Base-by-base conservation (phyloP, 53 echinoderm and acorn worm genomes). In the Antedon mediterranea region DNA sequence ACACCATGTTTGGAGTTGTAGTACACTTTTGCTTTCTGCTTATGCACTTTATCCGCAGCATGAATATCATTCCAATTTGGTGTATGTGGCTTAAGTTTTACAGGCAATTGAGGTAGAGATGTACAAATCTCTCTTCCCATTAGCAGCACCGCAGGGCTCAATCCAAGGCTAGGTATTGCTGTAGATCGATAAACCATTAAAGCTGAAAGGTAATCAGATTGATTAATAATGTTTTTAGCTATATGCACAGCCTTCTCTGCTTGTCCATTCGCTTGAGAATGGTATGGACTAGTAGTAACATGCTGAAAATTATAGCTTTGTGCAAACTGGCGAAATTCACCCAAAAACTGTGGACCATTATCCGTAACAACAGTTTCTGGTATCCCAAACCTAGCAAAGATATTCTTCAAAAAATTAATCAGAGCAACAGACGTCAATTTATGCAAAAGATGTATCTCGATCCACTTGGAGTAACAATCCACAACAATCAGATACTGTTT, bases 401-500 rank as follows among this genome's bases (percentile, higher is more conserved):
- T 3, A 31, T 20, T 31, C 28, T 82, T 77, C 26, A 77, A 28
- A 30, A 80, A 80, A 0, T 72, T 80, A 43, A 80, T 80, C 30
- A 72, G 79, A 29, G 79, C 29, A 20, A 3, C 31, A 29, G 79
- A 30, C 37, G 34, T 30, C 0, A 73, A 27, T 41, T 73, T 73
- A 41, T 73, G 72, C 28, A 71, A 7, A 31, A 72, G 33, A 29
- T 80, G 73, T 14, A n/a, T 37, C 72, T 80, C 44, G 18, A 81
- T 81, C 81, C 81, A 74, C 30, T 32, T 74, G 0, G 81, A 81
- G 43, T 81, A 81, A 71, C 44, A 81, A 31, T 81, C 81, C 30
- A 81, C 81, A 23, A 80, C 29, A 1, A 80, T 74, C 31, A 80
- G 28, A 41, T 73, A 80, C 43, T 80, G 74, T 72, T 33, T 80